phyloP scores from a whole-genome alignment of 2,797 vertebrate genomes.

The Dipus sagitta region DNA sequence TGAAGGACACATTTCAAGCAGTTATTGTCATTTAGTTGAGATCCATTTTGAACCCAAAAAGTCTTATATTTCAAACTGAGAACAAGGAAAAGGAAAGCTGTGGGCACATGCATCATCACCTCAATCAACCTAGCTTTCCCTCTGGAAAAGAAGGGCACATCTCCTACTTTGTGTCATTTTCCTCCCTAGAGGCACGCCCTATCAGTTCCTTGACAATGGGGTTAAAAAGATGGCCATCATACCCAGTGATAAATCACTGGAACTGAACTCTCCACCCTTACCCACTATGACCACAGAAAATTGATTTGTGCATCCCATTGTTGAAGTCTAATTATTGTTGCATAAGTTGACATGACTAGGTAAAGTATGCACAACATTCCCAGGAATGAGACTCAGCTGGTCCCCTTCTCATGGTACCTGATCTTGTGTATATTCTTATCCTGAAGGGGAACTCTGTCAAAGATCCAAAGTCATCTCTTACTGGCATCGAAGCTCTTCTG shows the following conservation, averaged over 20 bases:
- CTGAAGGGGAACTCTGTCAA: not conserved
- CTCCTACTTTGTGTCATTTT: not conserved
- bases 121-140: not conserved
- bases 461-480: slow-evolving; percentile 51
- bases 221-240: not conserved
- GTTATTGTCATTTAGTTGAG: not conserved
- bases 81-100: not conserved
- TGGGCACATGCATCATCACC: not conserved
- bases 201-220: slow-evolving; percentile 52
- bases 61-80: slow-evolving; percentile 26
- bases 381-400: not conserved
- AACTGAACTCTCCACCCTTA: not conserved
- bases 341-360: slow-evolving; percentile 68
- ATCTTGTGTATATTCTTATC: slow-evolving; percentile 68
- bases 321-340: slow-evolving; percentile 73
- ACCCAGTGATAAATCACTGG: slow-evolving; percentile 50
- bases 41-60: slow-evolving; percentile 2
- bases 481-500: not conserved
- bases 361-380: slow-evolving; percentile 50
- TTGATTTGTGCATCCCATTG: slow-evolving; percentile 51
- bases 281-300: not conserved
- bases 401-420: not conserved
- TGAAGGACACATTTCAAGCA: not conserved
- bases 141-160: not conserved
- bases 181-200: not conserved